These are phyloP conservation scores for Strix uralensis DNA, from an alignment of 2,113 vertebrate genomes.

Conservation along the genomic window DNA sequence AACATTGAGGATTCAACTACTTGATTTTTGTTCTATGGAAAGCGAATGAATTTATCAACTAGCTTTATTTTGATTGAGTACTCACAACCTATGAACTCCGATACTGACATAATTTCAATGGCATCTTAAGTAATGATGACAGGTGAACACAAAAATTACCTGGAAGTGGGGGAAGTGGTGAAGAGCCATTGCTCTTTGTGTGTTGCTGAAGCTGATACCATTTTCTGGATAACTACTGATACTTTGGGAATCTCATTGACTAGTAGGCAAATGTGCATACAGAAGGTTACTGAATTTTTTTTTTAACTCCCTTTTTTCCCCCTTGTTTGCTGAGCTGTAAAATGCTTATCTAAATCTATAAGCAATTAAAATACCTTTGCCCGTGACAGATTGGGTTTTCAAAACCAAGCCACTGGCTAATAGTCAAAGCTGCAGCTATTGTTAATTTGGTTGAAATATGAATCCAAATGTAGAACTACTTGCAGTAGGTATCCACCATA, in stretches of 20 bases:
- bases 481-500: neutral
- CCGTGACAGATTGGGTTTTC: neutral
- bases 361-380: neutral
- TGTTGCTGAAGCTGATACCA: neutral
- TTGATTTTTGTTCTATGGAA: neutral
- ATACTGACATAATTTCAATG: neutral
- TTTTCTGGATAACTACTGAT: neutral
- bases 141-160: neutral
- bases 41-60: neutral
- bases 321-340: neutral
- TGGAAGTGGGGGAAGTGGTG: neutral
- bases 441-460: neutral
- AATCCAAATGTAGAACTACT: neutral
- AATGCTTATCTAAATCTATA: neutral
- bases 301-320: fast-evolving
- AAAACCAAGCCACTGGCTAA: neutral
- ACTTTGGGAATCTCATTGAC: neutral
- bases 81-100: neutral
- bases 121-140: neutral
- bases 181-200: neutral
- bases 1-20: neutral
- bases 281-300: neutral
- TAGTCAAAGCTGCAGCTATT: neutral
- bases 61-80: neutral
- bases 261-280: neutral